Evolutionary conservation across 2,113 vertebrate species (phyloP).

Genomic region (Colossoma macropomum): DNA sequence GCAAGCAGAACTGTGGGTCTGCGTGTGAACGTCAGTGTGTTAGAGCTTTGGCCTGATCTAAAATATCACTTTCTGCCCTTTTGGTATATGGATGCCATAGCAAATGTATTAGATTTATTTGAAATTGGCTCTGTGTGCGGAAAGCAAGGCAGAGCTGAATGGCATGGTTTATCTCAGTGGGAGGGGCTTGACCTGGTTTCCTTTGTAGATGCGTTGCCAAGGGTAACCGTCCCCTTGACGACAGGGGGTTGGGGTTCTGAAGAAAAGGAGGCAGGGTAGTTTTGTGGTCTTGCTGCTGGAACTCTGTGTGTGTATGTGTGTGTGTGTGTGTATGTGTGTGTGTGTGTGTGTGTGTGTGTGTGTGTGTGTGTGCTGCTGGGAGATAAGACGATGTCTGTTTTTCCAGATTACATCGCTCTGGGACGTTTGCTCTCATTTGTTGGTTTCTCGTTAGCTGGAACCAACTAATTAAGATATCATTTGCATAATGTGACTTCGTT

Average conservation of each 20-base stretch:
- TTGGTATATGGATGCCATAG: neutral
- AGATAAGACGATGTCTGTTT: constrained; percentile 38
- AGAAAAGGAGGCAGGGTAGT: constrained; percentile 34
- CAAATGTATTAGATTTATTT: constrained; percentile 31
- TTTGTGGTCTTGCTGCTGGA: constrained; percentile 16
- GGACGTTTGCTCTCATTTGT: constrained; percentile 35
- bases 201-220: constrained; percentile 61
- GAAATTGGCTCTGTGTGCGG: neutral
- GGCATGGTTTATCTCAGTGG: constrained; percentile 34
- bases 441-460: constrained; percentile 25
- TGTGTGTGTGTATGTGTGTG: neutral
- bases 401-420: neutral
- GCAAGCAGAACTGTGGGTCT: neutral
- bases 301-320: neutral
- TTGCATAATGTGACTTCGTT: constrained; percentile 14
- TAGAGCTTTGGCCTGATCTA: too few relatives aligned
- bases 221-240: constrained; percentile 56
- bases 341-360: neutral
- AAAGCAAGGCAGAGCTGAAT: constrained; percentile 18
- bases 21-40: neutral
- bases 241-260: constrained; percentile 29
- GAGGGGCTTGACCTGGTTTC: constrained; percentile 57
- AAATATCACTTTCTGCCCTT: neutral
- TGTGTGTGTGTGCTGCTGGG: neutral
- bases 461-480: constrained; percentile 24